Percentiles rank a stretch among this genome's conserved stretches.
phyloP scores from a whole-genome alignment of 2,113 vertebrate genomes.

The Ptilonorhynchus violaceus region DNA sequence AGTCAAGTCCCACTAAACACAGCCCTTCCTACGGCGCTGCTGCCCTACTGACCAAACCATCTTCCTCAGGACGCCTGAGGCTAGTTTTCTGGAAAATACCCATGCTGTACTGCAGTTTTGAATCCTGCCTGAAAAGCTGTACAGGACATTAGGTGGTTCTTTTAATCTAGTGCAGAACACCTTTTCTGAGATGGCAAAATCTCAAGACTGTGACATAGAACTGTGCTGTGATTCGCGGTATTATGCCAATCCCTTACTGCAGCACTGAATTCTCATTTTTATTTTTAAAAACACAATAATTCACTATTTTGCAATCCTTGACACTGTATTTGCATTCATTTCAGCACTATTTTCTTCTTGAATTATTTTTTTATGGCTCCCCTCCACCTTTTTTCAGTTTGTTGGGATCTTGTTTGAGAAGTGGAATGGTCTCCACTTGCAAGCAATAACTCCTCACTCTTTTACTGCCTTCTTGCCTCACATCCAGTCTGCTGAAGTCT shows the following conservation, averaged over 20 bases:
- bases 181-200: background rate
- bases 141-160: background rate
- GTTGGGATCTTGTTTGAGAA: background rate
- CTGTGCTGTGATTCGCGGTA: background rate
- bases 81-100: background rate
- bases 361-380: background rate
- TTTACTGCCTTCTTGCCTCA: background rate
- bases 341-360: background rate
- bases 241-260: background rate
- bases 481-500: background rate
- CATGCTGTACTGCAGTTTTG: background rate
- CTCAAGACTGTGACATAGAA: background rate
- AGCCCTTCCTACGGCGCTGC: background rate
- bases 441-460: background rate
- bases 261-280: background rate
- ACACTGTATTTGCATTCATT: background rate
- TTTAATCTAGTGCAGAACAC: background rate
- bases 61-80: background rate
- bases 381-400: background rate
- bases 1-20: background rate
- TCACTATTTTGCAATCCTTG: background rate
- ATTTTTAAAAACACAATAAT: background rate
- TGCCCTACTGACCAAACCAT: background rate
- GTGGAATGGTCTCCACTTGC: background rate
- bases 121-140: background rate